Evolutionary conservation across 1,140 invertebrate genomes (phyloP).

Genomic region (Aricia agestis): DNA sequence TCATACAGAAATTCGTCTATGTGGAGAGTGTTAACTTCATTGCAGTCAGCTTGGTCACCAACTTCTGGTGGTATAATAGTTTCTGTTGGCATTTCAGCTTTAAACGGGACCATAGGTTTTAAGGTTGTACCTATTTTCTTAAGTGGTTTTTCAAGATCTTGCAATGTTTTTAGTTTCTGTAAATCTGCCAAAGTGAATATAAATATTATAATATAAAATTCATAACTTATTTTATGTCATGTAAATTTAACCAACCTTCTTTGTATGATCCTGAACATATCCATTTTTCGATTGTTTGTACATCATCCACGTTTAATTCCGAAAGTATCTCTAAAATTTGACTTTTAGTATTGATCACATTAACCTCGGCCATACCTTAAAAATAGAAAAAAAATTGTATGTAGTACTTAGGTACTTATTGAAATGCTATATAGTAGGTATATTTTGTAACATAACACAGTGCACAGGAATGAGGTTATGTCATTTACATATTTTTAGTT

Average conservation of each 20-base stretch:
- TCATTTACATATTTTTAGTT: too few relatives aligned
- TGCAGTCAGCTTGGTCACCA: conserved; percentile 80
- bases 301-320: conserved; percentile 40
- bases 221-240: too few relatives aligned
- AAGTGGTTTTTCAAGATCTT: conserved; percentile 53
- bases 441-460: too few relatives aligned
- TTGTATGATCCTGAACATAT: conserved; percentile 51
- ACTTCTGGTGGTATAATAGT: conserved; percentile 72
- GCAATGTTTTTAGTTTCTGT: conserved; percentile 45
- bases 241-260: conserved; percentile 42
- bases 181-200: conserved; percentile 50
- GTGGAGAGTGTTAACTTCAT: conserved; percentile 77
- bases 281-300: conserved; percentile 50
- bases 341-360: conserved; percentile 37
- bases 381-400: neutral
- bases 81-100: conserved; percentile 78
- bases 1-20: conserved; percentile 85
- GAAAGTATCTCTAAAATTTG: conserved; percentile 47
- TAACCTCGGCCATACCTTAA: conserved; percentile 43
- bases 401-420: too few relatives aligned
- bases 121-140: conserved; percentile 75
- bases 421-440: too few relatives aligned
- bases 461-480: too few relatives aligned
- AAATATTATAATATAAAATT: too few relatives aligned
- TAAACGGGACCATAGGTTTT: conserved; percentile 75